A percentile compares a stretch with the other conserved stretches of the same genome.
These are phyloP conservation scores for Polypterus senegalus DNA, from an alignment of 2,113 vertebrate species.

Conservation along the genomic window DNA sequence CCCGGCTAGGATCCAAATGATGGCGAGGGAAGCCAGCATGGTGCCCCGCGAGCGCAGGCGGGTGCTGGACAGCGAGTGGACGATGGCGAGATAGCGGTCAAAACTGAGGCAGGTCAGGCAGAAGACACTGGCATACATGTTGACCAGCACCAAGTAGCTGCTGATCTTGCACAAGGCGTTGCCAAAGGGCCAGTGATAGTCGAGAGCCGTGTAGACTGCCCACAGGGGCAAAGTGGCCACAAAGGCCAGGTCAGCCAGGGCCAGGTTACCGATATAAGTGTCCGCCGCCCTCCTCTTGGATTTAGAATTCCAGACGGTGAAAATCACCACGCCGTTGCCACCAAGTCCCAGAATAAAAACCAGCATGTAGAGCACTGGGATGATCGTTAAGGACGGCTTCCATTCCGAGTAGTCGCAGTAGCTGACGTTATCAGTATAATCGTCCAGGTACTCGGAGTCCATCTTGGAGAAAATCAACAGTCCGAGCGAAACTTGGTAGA, in stretches of 20 bases:
- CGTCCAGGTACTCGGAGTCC: conserved; percentile 29
- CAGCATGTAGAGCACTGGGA: conserved; percentile 70
- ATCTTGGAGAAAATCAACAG: conserved; percentile 12
- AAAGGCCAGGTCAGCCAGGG: conserved; percentile 68
- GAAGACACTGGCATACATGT: conserved; percentile 75
- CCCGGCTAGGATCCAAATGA: conserved; percentile 55
- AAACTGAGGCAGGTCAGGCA: conserved; percentile 72
- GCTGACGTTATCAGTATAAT: conserved; percentile 34
- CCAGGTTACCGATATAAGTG: conserved; percentile 68
- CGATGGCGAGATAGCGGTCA: conserved; percentile 71
- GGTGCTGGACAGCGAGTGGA: conserved; percentile 56
- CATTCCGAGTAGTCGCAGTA: conserved; percentile 59
- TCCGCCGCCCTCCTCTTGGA: conserved; percentile 53
- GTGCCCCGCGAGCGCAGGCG: conserved; percentile 46
- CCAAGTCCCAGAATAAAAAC: conserved; percentile 71
- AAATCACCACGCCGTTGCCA: conserved; percentile 67
- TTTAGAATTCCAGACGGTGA: conserved; percentile 62
- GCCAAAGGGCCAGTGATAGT: conserved; percentile 75
- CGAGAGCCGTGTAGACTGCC: conserved; percentile 66
- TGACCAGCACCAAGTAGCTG: conserved; percentile 66
- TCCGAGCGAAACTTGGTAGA: too few species aligned
- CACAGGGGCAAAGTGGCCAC: conserved; percentile 70
- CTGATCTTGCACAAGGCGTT: conserved; percentile 65
- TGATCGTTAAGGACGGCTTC: conserved; percentile 56
- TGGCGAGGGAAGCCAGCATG: conserved; percentile 34